Evolutionary conservation across 1,140 invertebrate species (phyloP).

Genomic region (Tenebrio molitor): DNA sequence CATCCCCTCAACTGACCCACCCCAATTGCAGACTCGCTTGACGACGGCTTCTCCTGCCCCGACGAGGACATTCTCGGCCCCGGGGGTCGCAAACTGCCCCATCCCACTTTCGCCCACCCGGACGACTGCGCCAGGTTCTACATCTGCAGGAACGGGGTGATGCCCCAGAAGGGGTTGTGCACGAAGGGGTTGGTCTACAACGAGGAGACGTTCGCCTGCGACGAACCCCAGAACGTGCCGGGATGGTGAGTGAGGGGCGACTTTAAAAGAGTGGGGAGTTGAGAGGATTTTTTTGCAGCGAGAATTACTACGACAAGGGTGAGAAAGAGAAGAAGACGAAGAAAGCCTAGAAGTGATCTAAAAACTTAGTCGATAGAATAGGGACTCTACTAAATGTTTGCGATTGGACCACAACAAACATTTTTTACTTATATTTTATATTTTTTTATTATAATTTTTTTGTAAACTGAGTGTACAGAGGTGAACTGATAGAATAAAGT

Average conservation of each 20-base stretch:
- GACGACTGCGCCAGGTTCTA: slow-evolving; percentile 90
- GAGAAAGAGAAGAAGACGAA: slow-evolving; percentile 56
- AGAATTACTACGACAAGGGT: slow-evolving; percentile 76
- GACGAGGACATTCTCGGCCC: slow-evolving; percentile 77
- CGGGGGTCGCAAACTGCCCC: slow-evolving; percentile 78
- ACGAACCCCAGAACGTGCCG: slow-evolving; percentile 82
- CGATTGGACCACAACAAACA: too few relatives aligned
- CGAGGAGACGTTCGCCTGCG: slow-evolving; percentile 84
- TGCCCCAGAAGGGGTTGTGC: slow-evolving; percentile 83
- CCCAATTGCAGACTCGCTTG: slow-evolving; percentile 77
- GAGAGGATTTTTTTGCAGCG: slow-evolving; percentile 72
- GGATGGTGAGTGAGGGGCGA: slow-evolving; percentile 78
- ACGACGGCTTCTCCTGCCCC: slow-evolving; percentile 85
- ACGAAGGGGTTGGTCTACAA: slow-evolving; percentile 84
- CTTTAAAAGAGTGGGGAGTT: not conserved
- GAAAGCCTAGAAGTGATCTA: slow-evolving; percentile 28
- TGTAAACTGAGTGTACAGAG: too few relatives aligned
- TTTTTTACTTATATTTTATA: too few relatives aligned
- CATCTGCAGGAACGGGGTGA: slow-evolving; percentile 84
- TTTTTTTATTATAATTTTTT: too few relatives aligned
- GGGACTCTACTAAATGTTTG: too few relatives aligned
- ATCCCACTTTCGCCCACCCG: slow-evolving; percentile 85
- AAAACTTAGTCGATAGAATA: too few relatives aligned
- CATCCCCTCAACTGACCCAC: too few relatives aligned
- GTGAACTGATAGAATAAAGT: too few relatives aligned